phyloP scores from a whole-genome alignment of 2,113 vertebrate genomes.

The Candoia aspera region DNA sequence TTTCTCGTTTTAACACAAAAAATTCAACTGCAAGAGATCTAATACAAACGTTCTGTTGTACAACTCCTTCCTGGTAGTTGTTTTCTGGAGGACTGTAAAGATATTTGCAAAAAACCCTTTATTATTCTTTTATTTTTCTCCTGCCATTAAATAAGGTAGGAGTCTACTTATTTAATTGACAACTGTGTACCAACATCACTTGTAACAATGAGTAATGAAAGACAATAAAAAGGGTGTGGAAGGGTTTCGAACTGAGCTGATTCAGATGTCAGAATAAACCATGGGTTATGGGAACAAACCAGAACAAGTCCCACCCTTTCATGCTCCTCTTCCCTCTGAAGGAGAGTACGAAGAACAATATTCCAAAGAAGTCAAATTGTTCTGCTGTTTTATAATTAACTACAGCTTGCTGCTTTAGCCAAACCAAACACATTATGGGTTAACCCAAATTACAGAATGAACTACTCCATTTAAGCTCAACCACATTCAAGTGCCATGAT shows the following conservation, averaged over 20 bases:
- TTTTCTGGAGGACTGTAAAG: neutral
- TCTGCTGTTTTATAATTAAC: neutral
- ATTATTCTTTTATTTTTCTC: neutral
- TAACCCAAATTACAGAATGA: too few species aligned
- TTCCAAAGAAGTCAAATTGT: neutral
- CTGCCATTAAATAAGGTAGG: neutral
- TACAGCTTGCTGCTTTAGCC: neutral
- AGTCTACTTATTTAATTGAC: neutral
- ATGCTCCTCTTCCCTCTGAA: neutral
- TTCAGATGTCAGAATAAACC: neutral
- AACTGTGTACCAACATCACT: too few species aligned
- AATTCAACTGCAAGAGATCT: neutral
- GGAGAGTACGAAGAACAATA: neutral
- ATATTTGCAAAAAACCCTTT: neutral
- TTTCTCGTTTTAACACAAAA: neutral
- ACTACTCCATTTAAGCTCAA: too few species aligned
- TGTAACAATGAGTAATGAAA: neutral
- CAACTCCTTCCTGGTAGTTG: neutral
- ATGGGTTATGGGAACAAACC: neutral
- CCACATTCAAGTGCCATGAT: too few species aligned
- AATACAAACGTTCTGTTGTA: neutral
- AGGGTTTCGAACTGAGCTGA: neutral
- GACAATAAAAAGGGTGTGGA: neutral
- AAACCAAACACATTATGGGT: too few species aligned
- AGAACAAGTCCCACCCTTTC: neutral